Conservation (phyloP, 2,888 invertebrate species). For the Pterobdella sp. region DNA sequence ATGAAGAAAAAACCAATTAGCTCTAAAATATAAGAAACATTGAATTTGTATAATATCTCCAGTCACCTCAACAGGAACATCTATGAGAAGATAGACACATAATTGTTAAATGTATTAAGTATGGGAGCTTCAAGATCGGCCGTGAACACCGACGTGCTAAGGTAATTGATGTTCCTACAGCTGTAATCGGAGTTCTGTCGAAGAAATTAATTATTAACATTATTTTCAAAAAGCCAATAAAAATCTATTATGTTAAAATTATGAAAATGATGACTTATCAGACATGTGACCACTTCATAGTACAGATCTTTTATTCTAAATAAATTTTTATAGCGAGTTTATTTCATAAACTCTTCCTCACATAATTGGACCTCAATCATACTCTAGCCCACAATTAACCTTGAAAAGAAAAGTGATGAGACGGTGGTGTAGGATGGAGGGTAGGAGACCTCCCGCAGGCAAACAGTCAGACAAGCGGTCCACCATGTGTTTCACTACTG, state of each 20-base stretch:
- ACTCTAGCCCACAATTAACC: not conserved
- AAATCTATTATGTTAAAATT: too few relatives aligned
- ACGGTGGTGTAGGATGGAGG: not conserved
- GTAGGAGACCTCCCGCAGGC: not conserved
- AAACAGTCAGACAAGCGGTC: not conserved
- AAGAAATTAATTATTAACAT: too few relatives aligned
- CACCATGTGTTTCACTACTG: conserved; percentile 7
- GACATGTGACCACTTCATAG: too few relatives aligned
- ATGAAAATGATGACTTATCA: too few relatives aligned
- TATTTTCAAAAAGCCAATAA: too few relatives aligned
- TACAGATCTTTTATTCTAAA: too few relatives aligned
- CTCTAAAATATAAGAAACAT: too few relatives aligned
- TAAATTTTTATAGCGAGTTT: too few relatives aligned
- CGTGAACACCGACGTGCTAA: conserved; percentile 9
- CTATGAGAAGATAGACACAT: conserved; percentile 3
- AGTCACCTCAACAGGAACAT: not conserved
- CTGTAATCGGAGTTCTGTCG: conserved; percentile 13
- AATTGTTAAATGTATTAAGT: not conserved
- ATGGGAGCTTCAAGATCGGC: conserved; percentile 7
- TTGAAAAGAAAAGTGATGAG: conserved; percentile 9
- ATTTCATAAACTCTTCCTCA: not conserved
- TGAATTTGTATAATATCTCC: too few relatives aligned
- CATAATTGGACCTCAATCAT: not conserved
- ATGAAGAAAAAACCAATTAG: too few relatives aligned
- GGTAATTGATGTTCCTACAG: not conserved